These are phyloP conservation scores for Drosophila melanogaster DNA, from an alignment of 1,140 invertebrate genomes.

Conservation along the genomic window DNA sequence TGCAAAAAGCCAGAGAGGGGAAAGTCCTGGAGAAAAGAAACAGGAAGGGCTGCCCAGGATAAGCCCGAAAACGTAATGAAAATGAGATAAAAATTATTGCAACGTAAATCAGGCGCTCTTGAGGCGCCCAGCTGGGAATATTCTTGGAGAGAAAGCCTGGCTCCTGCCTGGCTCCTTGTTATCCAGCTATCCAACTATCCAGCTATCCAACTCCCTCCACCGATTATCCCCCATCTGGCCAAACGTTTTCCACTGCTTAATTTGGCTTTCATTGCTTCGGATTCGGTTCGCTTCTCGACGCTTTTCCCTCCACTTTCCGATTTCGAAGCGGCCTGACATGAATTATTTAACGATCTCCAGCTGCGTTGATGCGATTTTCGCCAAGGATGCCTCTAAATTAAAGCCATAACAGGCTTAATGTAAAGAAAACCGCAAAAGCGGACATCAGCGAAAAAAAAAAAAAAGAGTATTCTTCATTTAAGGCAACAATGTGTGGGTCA, in stretches of 20 bases:
- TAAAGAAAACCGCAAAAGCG: conserved; percentile 55
- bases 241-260: conserved; percentile 79
- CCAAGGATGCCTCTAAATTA: conserved; percentile 71
- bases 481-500: conserved; percentile 63
- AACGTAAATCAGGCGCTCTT: conserved; percentile 72
- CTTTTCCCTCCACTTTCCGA: conserved; percentile 29
- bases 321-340: conserved; percentile 63
- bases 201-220: conserved; percentile 12
- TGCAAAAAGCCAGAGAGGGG: conserved; percentile 25
- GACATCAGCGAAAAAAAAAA: not conserved
- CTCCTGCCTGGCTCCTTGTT: conserved; percentile 13
- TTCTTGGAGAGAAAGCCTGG: conserved; percentile 5
- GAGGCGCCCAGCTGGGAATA: conserved; percentile 63
- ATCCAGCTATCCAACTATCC: conserved; percentile 13
- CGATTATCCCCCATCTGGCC: conserved; percentile 40
- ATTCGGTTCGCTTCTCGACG: conserved; percentile 51
- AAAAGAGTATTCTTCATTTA: conserved; percentile 64
- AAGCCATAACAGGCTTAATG: conserved; percentile 78
- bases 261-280: conserved; percentile 78
- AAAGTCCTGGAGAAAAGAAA: conserved; percentile 12
- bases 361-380: conserved; percentile 77
- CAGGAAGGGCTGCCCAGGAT: conserved; percentile 29
- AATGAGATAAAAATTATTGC: conserved; percentile 83
- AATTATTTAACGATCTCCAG: conserved; percentile 81
- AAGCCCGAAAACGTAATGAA: conserved; percentile 71